Evolutionary conservation across 2,113 vertebrate genomes (phyloP), one percentile per base, ranked within the genome.

Genomic region (Edolisoma coerulescens): DNA sequence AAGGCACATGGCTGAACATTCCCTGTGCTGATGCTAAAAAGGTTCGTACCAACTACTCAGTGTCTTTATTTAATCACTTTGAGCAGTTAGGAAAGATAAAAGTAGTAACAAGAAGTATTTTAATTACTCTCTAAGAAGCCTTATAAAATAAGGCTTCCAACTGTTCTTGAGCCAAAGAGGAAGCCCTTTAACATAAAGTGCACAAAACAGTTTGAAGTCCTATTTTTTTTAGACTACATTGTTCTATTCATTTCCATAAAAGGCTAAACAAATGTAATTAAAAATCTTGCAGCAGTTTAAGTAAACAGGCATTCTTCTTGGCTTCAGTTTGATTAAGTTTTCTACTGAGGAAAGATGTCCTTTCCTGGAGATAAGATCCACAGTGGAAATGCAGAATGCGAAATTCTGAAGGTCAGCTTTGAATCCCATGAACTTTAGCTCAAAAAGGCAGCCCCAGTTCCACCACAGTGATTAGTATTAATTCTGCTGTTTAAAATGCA

Each of bases 131-230:
- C 39, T 57, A 83, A 52, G 59, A 68, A 84, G 54, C 13, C 9
- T 81, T 81, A 30, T 39, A 32, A 52, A 84, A 56, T 84, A 79
- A 79, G 28, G 32, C 41, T 84, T 90, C 65, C 49, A 39, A 82
- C 61, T 94, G 65, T 74, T 96, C 57, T 85, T 87, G 41, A 96
- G 75, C 80, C 87, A 90, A 87, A 86, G 39, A 91, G 15, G 41
- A 79, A 91, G 11, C 65, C 35, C 57, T 69, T 93, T 83, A 92
- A 56, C 68, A 61, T 22, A 41, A 93, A 87, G 30, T 53, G 77
- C 41, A 87, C 35, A 71, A 23, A 95, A 35, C 50, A 53, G 41
- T 87, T 87, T 89, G 85, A 84, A 78, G 44, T 61, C 37, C 8
- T 60, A 3, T 22, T 75, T 88, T 47, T 80, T 61, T 60, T 22